Evolutionary conservation across 2,113 vertebrate species (phyloP).

Genomic region (Sterrhoptilus dennistouni): DNA sequence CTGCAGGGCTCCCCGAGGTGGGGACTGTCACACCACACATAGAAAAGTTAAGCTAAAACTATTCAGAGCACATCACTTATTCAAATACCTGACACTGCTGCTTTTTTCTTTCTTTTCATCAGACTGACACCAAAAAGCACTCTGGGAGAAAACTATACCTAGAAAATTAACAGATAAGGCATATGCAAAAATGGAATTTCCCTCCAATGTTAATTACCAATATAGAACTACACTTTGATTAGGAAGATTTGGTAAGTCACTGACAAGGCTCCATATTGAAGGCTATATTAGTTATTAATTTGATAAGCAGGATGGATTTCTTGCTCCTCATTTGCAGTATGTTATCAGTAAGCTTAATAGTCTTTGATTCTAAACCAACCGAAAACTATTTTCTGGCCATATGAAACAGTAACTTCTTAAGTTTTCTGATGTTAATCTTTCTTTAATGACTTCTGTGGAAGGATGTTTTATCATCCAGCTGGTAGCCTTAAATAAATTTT

Average conservation of each 20-base stretch:
- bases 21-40: rapidly evolving
- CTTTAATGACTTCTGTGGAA: background rate
- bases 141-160: background rate
- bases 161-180: background rate
- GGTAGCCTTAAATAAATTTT: background rate
- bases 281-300: background rate
- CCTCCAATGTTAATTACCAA: background rate
- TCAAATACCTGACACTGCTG: background rate
- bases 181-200: background rate
- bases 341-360: background rate
- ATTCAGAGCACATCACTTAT: background rate
- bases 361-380: background rate
- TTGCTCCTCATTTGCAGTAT: background rate
- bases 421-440: background rate
- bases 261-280: background rate
- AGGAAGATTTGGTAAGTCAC: background rate
- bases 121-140: background rate
- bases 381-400: background rate
- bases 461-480: background rate
- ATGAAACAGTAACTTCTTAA: background rate
- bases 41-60: background rate
- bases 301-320: background rate
- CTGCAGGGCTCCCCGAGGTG: too few relatives aligned
- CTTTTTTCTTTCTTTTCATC: background rate
- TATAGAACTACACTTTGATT: background rate